Evolutionary conservation across 2,797 vertebrate species (phyloP), one percentile per base, ranked within the genome.

Genomic region (Muscicapa striata): DNA sequence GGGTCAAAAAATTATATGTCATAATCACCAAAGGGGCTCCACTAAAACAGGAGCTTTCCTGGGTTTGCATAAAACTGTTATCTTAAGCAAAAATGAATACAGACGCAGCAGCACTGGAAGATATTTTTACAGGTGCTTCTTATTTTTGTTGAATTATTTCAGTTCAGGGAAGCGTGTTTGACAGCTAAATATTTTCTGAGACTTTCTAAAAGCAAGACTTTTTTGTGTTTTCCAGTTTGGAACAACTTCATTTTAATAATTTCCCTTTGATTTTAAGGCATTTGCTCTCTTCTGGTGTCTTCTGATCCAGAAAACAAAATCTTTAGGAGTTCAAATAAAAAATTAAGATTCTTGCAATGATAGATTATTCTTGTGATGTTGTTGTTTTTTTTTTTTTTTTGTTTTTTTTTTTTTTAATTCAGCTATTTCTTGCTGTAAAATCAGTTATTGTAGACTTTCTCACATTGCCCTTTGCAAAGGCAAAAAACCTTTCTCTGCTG

Each of bases 201-300:
- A 46, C 45, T 84, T 93, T 87, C 78, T 92, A 64, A 81, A 94
- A 95, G 73, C 41, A 80, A 81, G 58, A 43, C 5, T 10, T 78
- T 94, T 92, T 90, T 87, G 64, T 91, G 57, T 93, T 95, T 94
- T 84, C 24, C 43, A 75, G 64, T 80, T 81, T 61, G 51, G 32
- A 90, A 91, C 85, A 95, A 48, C 40, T 87, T 91, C 11, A 40
- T 87, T 89, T 95, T 77, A 85, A 90, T 81, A 93, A 90, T 91
- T 95, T 92, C 76, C 18, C 43, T 93, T 96, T 91, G 69, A 94
- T 93, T 91, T 75, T 73, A 57, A 73, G 69, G 34, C 46, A 45
- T 88, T 89, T 82, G 15, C 40, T 86, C 32, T 87, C 45, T 84
- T 86, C 66, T 78, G 48, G 70, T 87, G 57, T 75, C 68, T 95